Evolutionary conservation across 2,113 vertebrate species (phyloP), one percentile per base, ranked within the genome.

Genomic region (Leptocoma aspasia): DNA sequence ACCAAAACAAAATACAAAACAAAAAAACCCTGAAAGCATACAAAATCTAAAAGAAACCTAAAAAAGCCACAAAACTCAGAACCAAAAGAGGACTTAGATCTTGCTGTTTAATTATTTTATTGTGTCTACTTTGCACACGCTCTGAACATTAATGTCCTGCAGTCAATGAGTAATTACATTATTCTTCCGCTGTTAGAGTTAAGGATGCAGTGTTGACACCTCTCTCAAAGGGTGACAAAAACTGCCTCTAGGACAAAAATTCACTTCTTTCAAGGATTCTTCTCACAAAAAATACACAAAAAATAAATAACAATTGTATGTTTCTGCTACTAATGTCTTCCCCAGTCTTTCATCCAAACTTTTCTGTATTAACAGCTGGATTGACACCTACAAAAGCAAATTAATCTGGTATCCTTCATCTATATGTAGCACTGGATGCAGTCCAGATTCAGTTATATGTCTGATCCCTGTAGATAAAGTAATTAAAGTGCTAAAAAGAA

Each of bases 21-120:
- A 18, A 50, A 50, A 17, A 31, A 10, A 39, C 39, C 2, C 15
- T 1, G 1, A 37, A 64, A 64, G 6, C 1, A 56, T 15, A 30
- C 12, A 41, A 30, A 75, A 20, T 10, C 14, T 33, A 52, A 53
- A 33, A 68, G 13, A 86, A 77, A 28, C 10, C 42, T 33, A 6
- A 52, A 68, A 70, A 6, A 7, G 9, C 15, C 11, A 22, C 18
- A 44, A 53, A 78, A 20, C 8, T 10, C 14, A 23, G 15, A 52
- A 23, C 9, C 17, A 9, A 68, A 44, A 44, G 45, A 69, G 10
- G 28, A n/a, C 10, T 57, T 71, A 16, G 3, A 35, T 57, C 15
- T 69, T 59, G 8, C 13, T 47, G 5, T n/a, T 80, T 71, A 19
- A 63, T 70, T 61, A 60, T 15, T 65, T 52, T 44, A 33, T 20